A percentile compares a stretch with the other conserved stretches of the same genome.
These are phyloP conservation scores for Conistra vaccinii DNA, from an alignment of 2,888 invertebrate species.

Conservation along the genomic window DNA sequence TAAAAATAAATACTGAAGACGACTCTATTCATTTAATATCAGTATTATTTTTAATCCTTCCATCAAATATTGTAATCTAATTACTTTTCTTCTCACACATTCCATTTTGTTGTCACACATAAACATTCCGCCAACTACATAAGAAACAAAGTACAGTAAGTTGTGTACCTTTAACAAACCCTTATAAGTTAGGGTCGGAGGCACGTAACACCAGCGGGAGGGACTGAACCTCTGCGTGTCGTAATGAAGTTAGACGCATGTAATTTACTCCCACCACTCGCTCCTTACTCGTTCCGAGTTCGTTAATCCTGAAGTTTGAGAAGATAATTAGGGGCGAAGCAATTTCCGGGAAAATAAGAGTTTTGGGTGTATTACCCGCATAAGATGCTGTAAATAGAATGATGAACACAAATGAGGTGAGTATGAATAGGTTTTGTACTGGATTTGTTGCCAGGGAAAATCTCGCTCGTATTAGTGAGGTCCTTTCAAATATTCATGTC, in stretches of 20 bases:
- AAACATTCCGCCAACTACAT: constrained; percentile 17
- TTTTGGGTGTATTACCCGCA: constrained; percentile 34
- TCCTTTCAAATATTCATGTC: neutral
- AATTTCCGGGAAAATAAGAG: constrained; percentile 69
- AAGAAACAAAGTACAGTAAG: constrained; percentile 35
- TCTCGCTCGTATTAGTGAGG: neutral
- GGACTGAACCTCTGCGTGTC: constrained; percentile 59
- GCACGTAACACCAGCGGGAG: constrained; percentile 53
- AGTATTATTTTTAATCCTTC: neutral
- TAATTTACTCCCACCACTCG: constrained; percentile 70
- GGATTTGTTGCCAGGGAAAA: constrained; percentile 1
- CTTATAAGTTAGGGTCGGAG: constrained; percentile 49
- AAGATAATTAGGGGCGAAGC: constrained; percentile 77
- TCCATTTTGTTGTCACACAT: constrained; percentile 27
- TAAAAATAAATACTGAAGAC: no score
- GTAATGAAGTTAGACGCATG: constrained; percentile 76
- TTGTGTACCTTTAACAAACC: constrained; percentile 47
- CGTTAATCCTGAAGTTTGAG: constrained; percentile 77
- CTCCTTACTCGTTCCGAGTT: constrained; percentile 68
- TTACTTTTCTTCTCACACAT: neutral
- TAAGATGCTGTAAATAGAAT: constrained; percentile 27
- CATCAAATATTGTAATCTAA: neutral
- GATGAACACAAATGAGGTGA: constrained; percentile 33
- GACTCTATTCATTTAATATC: neutral
- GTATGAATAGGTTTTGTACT: neutral